Evolutionary conservation across 1,140 invertebrate genomes (phyloP).

Genomic region (Aphis gossypii): DNA sequence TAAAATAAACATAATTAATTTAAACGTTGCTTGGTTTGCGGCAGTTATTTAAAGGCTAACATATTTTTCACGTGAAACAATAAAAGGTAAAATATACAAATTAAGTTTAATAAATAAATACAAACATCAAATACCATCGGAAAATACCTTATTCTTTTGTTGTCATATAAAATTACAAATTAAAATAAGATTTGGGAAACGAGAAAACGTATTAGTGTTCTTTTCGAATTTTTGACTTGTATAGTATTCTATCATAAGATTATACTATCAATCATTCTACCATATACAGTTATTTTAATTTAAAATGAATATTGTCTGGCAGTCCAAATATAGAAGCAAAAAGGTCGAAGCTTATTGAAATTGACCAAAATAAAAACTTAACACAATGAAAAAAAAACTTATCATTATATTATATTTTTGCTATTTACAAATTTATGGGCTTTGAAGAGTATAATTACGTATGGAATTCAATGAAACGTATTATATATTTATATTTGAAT

Average conservation of each 20-base stretch:
- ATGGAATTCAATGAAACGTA: not conserved
- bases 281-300: slow-evolving; percentile 2
- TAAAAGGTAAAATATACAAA: not conserved
- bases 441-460: too few relatives aligned
- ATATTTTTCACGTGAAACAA: not conserved
- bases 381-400: not conserved
- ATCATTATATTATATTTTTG: not conserved
- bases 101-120: not conserved
- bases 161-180: slow-evolving; percentile 8
- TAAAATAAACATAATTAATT: not conserved
- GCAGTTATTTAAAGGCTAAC: not conserved
- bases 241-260: not conserved
- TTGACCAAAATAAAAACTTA: not conserved
- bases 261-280: slow-evolving; percentile 22
- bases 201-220: not conserved
- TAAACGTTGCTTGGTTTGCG: not conserved
- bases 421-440: not conserved
- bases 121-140: not conserved
- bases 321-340: not conserved
- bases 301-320: slow-evolving; percentile 16
- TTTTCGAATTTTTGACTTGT: not conserved
- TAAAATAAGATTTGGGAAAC: slow-evolving; percentile 12
- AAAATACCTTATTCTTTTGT: slow-evolving; percentile 25
- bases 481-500: not conserved
- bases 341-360: not conserved